phyloP scores from a whole-genome alignment of 2,113 vertebrate species.

The Upupa epops region DNA sequence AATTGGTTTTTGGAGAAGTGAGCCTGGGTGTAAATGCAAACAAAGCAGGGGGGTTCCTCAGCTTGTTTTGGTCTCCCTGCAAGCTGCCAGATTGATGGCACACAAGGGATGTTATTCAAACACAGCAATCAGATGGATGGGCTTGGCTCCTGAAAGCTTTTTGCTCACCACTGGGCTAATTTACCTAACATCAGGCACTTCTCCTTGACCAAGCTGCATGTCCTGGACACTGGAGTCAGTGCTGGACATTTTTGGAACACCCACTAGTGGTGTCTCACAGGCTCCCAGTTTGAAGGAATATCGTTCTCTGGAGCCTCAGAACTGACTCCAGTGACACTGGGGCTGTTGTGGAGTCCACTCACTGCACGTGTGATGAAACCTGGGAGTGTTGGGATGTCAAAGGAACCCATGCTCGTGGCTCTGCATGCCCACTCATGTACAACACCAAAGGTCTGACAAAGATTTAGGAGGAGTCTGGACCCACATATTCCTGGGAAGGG shows the following conservation, averaged over 20 bases:
- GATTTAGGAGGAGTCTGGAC: not conserved
- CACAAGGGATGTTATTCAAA: not conserved
- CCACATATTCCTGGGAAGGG: not conserved
- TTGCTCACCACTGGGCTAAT: not conserved
- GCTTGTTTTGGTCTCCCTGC: not conserved
- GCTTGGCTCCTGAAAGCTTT: not conserved
- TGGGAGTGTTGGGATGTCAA: not conserved
- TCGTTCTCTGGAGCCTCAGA: not conserved
- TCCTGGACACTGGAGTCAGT: not conserved
- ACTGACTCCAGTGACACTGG: accelerated
- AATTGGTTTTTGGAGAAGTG: not conserved
- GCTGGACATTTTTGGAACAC: accelerated
- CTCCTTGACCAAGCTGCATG: not conserved
- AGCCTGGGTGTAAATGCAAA: not conserved
- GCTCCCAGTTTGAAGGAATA: not conserved
- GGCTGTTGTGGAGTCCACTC: not conserved
- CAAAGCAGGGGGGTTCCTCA: not conserved
- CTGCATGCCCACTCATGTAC: not conserved
- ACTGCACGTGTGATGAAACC: not conserved
- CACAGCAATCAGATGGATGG: not conserved
- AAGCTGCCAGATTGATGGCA: not conserved
- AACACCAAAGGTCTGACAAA: not conserved
- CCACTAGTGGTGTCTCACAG: not conserved
- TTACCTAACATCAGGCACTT: not conserved
- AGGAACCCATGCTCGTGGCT: not conserved